Conservation (phyloP, 2,797 vertebrate genomes). For the Chlorospingus flavigularis region DNA sequence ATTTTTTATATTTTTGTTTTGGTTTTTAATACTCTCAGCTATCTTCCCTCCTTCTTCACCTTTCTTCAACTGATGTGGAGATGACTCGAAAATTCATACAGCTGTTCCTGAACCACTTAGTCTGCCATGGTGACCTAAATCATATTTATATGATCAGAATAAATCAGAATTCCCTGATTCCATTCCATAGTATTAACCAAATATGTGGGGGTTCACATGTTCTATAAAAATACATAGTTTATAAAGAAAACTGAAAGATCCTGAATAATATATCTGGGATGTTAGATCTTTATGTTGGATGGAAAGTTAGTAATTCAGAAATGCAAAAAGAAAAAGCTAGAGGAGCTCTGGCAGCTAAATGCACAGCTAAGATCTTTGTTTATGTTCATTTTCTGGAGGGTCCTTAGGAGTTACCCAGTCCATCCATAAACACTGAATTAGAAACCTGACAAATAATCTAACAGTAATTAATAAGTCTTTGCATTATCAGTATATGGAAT, state of each 20-base stretch:
- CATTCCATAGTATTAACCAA: neutral
- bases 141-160: neutral
- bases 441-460: neutral
- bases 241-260: neutral
- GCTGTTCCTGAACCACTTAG: neutral
- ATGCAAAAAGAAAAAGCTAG: neutral
- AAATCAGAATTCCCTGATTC: neutral
- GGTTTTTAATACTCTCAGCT: neutral
- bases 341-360: neutral
- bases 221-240: neutral
- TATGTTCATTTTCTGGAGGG: neutral
- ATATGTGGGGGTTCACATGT: neutral
- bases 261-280: neutral
- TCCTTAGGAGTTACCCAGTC: neutral
- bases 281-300: neutral
- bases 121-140: neutral
- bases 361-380: neutral
- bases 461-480: neutral
- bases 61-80: neutral
- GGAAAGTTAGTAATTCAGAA: neutral
- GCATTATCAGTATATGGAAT: neutral
- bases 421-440: neutral
- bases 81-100: neutral
- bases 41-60: neutral
- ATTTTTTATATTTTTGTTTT: neutral